These are phyloP conservation scores for Axinella damicornis DNA, from an alignment of 37 sponge, comb jelly and placozoan species.

Conservation along the genomic window DNA sequence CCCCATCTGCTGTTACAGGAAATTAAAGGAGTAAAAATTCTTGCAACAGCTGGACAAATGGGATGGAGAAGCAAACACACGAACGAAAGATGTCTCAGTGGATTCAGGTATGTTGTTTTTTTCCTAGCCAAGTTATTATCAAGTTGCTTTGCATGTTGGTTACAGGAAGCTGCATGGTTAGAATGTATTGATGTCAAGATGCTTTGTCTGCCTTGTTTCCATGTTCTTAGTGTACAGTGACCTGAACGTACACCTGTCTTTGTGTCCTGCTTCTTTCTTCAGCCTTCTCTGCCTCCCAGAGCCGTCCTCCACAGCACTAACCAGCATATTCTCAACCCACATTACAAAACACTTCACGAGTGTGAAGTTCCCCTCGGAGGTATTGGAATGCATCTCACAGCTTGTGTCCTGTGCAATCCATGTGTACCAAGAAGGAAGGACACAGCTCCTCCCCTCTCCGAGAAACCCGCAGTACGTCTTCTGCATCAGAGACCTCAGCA, in stretches of 20 bases:
- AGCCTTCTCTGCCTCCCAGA: conserved; percentile 51
- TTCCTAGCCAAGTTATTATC: background rate
- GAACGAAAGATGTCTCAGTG: conserved; percentile 22
- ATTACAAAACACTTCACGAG: conserved; percentile 13
- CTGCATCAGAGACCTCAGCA: conserved; percentile 60
- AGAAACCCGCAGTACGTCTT: conserved; percentile 69
- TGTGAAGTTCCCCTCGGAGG: conserved; percentile 21
- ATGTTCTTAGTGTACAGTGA: no score
- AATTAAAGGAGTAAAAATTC: conserved; percentile 2
- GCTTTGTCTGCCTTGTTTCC: no score
- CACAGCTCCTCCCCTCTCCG: conserved; percentile 55
- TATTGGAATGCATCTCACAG: conserved; percentile 13
- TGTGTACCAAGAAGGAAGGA: conserved; percentile 26
- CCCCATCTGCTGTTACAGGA: background rate
- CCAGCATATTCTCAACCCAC: conserved; percentile 19
- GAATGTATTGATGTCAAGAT: no score
- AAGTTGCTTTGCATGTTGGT: no score
- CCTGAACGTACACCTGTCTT: no score
- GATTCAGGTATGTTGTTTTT: conserved; percentile 26
- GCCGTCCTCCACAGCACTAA: conserved; percentile 16
- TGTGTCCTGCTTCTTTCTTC: background rate
- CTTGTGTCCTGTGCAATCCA: conserved; percentile 36
- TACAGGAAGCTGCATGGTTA: no score
- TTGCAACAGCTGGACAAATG: background rate
- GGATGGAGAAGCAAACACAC: background rate